Evolutionary conservation across 2,888 invertebrate genomes (phyloP).

Genomic region (Leucophora obtusa): DNA sequence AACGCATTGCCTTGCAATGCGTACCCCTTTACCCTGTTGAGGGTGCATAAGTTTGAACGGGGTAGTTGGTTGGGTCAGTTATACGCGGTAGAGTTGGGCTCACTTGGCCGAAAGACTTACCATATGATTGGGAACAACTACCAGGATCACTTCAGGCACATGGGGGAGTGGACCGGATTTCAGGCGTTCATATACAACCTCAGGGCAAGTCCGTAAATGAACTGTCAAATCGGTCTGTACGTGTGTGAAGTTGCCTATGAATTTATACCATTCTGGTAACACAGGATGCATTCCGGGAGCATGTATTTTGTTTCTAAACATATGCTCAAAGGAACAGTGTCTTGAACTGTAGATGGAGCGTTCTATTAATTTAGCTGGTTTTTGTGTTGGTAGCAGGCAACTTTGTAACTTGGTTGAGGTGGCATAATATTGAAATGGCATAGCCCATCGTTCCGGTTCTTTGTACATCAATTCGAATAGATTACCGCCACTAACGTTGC

Average conservation of each 20-base stretch:
- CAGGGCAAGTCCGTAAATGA: constrained; percentile 84
- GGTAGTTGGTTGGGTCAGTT: too few species aligned
- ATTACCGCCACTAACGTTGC: constrained; percentile 88
- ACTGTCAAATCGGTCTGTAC: constrained; percentile 90
- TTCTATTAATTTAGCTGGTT: constrained; percentile 92
- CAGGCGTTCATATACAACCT: constrained; percentile 85
- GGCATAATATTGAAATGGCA: constrained; percentile 94
- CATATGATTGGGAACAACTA: too few species aligned
- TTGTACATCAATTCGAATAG: constrained; percentile 91
- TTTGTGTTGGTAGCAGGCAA: constrained; percentile 83
- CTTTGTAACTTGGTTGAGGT: constrained; percentile 92
- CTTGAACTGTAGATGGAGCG: constrained; percentile 90
- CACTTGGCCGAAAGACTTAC: too few species aligned
- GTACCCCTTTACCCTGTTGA: too few species aligned
- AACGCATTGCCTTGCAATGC: too few species aligned
- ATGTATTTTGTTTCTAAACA: constrained; percentile 84
- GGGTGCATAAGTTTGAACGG: too few species aligned
- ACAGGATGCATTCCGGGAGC: constrained; percentile 88
- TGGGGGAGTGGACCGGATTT: too few species aligned
- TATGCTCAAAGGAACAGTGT: constrained; percentile 90
- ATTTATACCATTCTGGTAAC: constrained; percentile 91
- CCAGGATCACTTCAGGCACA: too few species aligned
- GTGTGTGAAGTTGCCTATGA: constrained; percentile 85
- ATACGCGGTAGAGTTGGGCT: too few species aligned
- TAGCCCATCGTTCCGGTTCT: constrained; percentile 89